These are phyloP conservation scores for Petrocephalus sullivani DNA, from an alignment of 2,797 vertebrate species.

Conservation along the genomic window DNA sequence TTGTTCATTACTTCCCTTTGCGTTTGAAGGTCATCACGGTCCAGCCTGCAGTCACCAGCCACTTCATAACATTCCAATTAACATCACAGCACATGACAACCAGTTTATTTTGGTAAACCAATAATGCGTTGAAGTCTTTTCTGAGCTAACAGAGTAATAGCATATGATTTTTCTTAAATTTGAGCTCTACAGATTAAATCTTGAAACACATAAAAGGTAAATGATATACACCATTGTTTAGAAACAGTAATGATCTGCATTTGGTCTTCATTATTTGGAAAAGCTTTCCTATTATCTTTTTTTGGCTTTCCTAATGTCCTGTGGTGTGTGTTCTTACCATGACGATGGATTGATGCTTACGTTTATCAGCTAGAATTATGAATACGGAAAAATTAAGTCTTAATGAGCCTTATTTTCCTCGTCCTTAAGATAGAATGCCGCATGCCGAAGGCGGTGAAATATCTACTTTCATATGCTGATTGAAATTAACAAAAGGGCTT, in stretches of 20 bases:
- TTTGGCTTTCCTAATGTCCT: background rate
- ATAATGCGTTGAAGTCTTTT: background rate
- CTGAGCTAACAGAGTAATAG: background rate
- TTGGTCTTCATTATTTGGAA: background rate
- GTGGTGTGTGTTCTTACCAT: background rate
- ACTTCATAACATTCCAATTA: slow-evolving; percentile 3
- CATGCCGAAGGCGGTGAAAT: background rate
- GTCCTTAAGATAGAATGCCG: background rate
- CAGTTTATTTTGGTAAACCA: background rate
- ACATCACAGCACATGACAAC: background rate
- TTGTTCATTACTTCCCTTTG: background rate
- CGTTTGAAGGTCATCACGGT: background rate
- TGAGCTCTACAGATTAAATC: background rate
- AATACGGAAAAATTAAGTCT: background rate
- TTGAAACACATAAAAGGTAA: background rate
- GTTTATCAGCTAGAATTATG: background rate
- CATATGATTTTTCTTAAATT: background rate
- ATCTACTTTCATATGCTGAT: background rate
- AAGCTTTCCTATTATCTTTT: background rate
- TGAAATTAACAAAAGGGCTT: background rate
- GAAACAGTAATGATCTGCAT: background rate
- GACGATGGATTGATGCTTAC: background rate
- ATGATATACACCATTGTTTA: too few relatives aligned
- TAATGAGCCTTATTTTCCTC: background rate
- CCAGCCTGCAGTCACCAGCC: background rate